Conservation (phyloP, 2,888 invertebrate species). For the Pheosia tremula region DNA sequence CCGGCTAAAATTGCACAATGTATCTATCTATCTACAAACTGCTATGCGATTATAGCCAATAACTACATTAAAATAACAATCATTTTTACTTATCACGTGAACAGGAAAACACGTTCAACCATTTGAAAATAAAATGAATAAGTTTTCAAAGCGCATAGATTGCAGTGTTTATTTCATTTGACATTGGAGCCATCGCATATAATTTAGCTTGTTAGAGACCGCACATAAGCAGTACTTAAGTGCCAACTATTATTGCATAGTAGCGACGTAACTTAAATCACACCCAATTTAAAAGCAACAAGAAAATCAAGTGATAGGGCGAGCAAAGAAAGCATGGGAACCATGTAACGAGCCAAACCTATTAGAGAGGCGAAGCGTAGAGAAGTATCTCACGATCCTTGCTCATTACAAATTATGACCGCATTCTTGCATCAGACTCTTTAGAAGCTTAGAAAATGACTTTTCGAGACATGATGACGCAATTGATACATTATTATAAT, state of each 20-base stretch:
- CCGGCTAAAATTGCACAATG: not conserved
- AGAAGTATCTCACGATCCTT: conserved; percentile 78
- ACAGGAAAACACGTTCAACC: not conserved
- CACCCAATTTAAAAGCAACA: conserved; percentile 60
- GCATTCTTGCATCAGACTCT: conserved; percentile 74
- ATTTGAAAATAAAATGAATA: conserved; percentile 22
- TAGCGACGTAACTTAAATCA: conserved; percentile 60
- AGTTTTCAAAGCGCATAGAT: conserved; percentile 16
- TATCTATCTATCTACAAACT: not conserved
- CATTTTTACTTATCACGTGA: not conserved
- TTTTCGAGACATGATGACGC: conserved; percentile 49
- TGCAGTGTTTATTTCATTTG: conserved; percentile 43
- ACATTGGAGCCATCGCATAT: conserved; percentile 35
- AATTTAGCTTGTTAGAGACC: conserved; percentile 48
- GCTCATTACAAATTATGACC: conserved; percentile 83
- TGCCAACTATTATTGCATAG: conserved; percentile 47
- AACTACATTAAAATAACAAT: not conserved
- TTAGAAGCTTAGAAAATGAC: conserved; percentile 66
- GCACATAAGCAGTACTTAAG: conserved; percentile 51
- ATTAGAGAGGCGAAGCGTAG: conserved; percentile 77
- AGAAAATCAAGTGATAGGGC: conserved; percentile 43
- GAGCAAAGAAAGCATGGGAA: conserved; percentile 73
- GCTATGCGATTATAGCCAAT: not conserved
- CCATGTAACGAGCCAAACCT: conserved; percentile 73
- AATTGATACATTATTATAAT: conserved; percentile 70